phyloP scores from a whole-genome alignment of 2,888 invertebrate genomes.

The Spicauda simplicius region DNA sequence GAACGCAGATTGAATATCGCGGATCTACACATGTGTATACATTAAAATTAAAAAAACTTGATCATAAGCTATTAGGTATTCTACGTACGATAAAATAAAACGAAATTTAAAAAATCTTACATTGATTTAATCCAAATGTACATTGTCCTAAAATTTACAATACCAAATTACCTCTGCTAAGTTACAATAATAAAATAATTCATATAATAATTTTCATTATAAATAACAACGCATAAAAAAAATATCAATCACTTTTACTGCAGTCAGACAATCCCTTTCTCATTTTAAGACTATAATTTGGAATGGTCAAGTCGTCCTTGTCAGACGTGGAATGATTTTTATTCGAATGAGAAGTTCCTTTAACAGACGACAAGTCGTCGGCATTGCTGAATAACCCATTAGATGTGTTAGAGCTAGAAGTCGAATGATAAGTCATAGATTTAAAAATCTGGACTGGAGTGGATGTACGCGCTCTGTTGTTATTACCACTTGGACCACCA shows the following conservation, averaged over 20 bases:
- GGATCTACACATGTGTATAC: too few relatives aligned
- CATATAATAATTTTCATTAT: constrained; percentile 39
- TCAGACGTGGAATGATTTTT: constrained; percentile 77
- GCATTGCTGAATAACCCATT: constrained; percentile 80
- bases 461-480: constrained; percentile 81
- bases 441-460: constrained; percentile 83
- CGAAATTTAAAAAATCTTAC: constrained; percentile 39
- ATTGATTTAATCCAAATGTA: constrained; percentile 56
- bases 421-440: constrained; percentile 73
- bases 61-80: too few relatives aligned
- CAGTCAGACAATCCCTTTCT: constrained; percentile 65
- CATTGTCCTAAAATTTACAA: constrained; percentile 31
- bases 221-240: constrained; percentile 43
- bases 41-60: too few relatives aligned
- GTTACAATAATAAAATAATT: constrained; percentile 44
- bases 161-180: constrained; percentile 10
- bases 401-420: constrained; percentile 76
- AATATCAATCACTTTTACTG: constrained; percentile 70
- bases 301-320: constrained; percentile 78
- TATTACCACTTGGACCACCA: constrained; percentile 55
- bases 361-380: constrained; percentile 85
- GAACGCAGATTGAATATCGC: too few relatives aligned
- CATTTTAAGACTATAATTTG: constrained; percentile 73
- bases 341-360: constrained; percentile 73
- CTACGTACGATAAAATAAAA: neutral